Conservation (phyloP, 2,113 vertebrate species). For the Rhinichthys klamathensis region DNA sequence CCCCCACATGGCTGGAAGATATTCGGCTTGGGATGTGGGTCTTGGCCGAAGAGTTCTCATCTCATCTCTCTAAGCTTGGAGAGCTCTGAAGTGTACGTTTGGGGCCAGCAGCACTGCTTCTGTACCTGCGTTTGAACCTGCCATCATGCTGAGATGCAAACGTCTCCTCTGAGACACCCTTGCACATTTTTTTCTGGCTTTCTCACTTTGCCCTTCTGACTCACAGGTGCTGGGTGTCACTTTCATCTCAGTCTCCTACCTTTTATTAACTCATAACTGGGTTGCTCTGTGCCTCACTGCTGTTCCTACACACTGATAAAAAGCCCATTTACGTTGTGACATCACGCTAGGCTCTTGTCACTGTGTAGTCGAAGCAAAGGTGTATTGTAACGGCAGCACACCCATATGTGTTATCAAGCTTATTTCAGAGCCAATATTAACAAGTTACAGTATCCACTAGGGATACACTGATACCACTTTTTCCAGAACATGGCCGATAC, state of each 20-base stretch:
- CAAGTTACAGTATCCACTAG: not conserved
- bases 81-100: conserved; percentile 60
- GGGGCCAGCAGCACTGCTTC: conserved; percentile 65
- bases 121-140: conserved; percentile 59
- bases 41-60: not conserved
- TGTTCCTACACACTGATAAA: not conserved
- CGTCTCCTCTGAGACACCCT: not conserved
- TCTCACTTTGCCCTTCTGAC: not conserved
- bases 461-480: too few relatives aligned
- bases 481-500: too few relatives aligned
- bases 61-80: conserved; percentile 56
- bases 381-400: too few relatives aligned
- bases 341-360: not conserved
- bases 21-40: not conserved
- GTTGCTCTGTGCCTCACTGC: not conserved
- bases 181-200: conserved; percentile 21
- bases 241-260: conserved; percentile 42
- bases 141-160: conserved; percentile 36
- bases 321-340: not conserved
- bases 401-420: too few relatives aligned
- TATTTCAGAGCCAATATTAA: not conserved
- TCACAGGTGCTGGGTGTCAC: conserved; percentile 24
- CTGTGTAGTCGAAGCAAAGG: not conserved
- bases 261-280: conserved; percentile 37
- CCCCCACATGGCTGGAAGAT: not conserved